These are phyloP conservation scores for Lithophane semibrunnea DNA, from an alignment of 2,888 invertebrate genomes.

Conservation along the genomic window DNA sequence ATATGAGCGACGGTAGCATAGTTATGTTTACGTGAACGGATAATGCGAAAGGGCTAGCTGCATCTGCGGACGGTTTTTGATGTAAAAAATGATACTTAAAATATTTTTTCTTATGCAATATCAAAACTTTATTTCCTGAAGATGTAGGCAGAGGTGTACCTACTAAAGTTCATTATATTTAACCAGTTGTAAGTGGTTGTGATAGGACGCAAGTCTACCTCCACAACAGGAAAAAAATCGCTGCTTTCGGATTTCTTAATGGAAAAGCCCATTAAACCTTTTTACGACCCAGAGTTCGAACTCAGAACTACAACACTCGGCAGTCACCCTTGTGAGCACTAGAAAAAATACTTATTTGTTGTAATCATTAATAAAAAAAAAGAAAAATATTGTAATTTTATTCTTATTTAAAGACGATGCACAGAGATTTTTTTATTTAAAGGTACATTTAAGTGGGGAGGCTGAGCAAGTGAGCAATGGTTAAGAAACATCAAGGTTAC, in stretches of 20 bases:
- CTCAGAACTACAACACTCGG: not conserved
- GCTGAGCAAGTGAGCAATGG: too few relatives aligned
- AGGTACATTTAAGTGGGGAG: too few relatives aligned
- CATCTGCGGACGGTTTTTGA: not conserved
- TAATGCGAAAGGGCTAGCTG: not conserved
- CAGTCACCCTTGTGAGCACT: not conserved
- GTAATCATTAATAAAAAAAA: not conserved
- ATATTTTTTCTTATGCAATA: not conserved
- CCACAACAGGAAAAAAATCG: not conserved
- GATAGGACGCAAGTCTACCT: not conserved
- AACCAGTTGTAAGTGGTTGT: not conserved
- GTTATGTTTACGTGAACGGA: not conserved
- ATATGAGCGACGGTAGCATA: not conserved
- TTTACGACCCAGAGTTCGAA: too few relatives aligned
- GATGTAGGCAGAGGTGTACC: not conserved
- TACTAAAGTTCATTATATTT: not conserved
- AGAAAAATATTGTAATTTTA: not conserved
- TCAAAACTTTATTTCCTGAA: not conserved
- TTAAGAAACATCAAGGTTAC: too few relatives aligned
- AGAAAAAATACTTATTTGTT: not conserved
- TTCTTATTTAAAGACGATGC: not conserved
- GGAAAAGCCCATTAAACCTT: not conserved
- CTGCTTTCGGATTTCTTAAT: not conserved
- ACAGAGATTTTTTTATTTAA: too few relatives aligned
- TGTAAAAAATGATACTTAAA: not conserved